phyloP scores from a whole-genome alignment of 2,888 invertebrate species.

The Nesidiocoris tenuis region DNA sequence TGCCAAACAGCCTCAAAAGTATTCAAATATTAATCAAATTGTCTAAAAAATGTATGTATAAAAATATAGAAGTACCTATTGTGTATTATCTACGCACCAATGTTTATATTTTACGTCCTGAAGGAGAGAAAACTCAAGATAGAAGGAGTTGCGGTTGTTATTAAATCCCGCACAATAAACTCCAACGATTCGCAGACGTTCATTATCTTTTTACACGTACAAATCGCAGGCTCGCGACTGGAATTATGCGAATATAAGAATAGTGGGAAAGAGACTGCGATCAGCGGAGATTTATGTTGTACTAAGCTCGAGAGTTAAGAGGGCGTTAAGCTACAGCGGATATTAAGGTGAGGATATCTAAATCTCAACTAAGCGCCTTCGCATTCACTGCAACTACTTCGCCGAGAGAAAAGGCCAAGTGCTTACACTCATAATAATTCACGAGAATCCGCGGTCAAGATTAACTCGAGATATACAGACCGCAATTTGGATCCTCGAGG shows the following conservation, averaged over 20 bases:
- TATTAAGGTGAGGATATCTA: constrained; percentile 37
- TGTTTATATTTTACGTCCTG: too few relatives aligned
- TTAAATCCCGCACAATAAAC: too few relatives aligned
- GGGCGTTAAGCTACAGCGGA: constrained; percentile 35
- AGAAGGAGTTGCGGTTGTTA: too few relatives aligned
- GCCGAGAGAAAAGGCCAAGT: constrained; percentile 6
- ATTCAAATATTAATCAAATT: too few relatives aligned
- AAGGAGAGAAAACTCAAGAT: too few relatives aligned
- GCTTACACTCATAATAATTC: constrained; percentile 22
- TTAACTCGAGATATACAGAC: not conserved
- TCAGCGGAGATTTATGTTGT: constrained; percentile 23
- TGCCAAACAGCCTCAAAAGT: too few relatives aligned
- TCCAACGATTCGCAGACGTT: too few relatives aligned
- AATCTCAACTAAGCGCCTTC: constrained; percentile 32
- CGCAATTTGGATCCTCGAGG: not conserved
- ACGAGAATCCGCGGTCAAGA: constrained; percentile 9
- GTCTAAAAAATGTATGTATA: too few relatives aligned
- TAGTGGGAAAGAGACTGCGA: constrained; percentile 8
- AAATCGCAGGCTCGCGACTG: too few relatives aligned
- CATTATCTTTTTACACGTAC: too few relatives aligned
- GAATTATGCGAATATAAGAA: constrained; percentile 17
- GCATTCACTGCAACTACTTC: constrained; percentile 27
- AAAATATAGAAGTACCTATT: too few relatives aligned
- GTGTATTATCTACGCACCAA: too few relatives aligned
- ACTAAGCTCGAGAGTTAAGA: constrained; percentile 15